A percentile compares a stretch with the other conserved stretches of the same genome.
These are phyloP conservation scores for Macaca nemestrina DNA, from an alignment of 2,113 vertebrate genomes.

Conservation along the genomic window DNA sequence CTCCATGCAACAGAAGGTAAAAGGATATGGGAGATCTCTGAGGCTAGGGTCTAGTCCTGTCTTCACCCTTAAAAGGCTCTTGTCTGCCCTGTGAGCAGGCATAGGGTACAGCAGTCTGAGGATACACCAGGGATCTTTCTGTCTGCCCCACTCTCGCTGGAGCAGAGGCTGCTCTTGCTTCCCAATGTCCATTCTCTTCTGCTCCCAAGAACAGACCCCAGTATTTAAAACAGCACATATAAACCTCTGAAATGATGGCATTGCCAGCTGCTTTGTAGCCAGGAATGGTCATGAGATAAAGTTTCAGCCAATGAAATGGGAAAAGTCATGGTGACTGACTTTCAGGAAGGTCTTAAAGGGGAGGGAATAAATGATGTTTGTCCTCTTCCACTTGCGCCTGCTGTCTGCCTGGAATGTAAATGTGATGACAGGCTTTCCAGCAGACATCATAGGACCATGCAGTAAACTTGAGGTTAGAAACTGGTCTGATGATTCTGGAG, in stretches of 20 bases:
- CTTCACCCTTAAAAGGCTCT: background rate
- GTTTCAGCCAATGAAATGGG: background rate
- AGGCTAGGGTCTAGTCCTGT: too few species aligned
- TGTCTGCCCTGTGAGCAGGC: background rate
- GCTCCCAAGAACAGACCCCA: background rate
- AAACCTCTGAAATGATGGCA: background rate
- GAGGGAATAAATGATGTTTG: background rate
- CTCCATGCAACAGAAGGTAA: background rate
- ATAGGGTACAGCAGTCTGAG: fast-evolving
- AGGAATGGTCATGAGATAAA: background rate
- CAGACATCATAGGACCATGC: background rate
- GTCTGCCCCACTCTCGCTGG: background rate
- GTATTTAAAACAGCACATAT: background rate
- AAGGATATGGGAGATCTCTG: background rate
- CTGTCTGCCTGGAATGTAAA: background rate
- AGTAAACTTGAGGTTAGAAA: background rate
- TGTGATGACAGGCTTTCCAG: background rate
- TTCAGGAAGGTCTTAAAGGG: background rate
- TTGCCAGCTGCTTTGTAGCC: background rate
- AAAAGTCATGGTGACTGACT: background rate
- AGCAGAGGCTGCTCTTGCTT: background rate
- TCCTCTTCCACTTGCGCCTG: background rate
- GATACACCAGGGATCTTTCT: too few species aligned
- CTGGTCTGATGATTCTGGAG: background rate
- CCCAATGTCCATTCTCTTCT: background rate